A percentile compares a stretch with the other conserved stretches of the same genome.
phyloP scores from a whole-genome alignment of 2,113 vertebrate species.

The Vombatus ursinus region DNA sequence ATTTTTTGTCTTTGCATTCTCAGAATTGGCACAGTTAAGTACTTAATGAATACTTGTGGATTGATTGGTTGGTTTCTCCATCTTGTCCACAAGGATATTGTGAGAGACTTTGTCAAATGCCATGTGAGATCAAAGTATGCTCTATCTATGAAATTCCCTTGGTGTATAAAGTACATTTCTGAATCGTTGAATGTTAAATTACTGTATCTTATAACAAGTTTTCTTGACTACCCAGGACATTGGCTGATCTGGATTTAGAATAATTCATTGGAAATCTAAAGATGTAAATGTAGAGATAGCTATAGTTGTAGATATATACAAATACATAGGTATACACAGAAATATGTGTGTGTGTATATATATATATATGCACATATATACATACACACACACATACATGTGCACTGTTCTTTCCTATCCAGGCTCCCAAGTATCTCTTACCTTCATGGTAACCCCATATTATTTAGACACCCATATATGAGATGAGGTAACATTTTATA shows the following conservation, averaged over 20 bases:
- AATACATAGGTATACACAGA: no score
- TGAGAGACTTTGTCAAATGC: neutral
- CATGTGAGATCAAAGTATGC: neutral
- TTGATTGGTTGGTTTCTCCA: neutral
- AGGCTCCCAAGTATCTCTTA: neutral
- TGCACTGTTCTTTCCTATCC: neutral
- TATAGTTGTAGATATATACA: neutral
- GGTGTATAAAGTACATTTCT: neutral
- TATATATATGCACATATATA: no score
- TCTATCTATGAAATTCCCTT: neutral
- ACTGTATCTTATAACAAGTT: neutral
- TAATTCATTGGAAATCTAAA: neutral
- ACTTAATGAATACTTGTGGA: neutral
- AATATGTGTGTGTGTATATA: no score
- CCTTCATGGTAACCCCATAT: neutral
- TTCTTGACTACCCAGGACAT: neutral
- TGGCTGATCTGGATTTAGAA: neutral
- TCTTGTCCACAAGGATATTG: neutral
- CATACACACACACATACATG: neutral
- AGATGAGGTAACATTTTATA: slow-evolving; percentile 5
- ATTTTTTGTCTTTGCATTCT: neutral
- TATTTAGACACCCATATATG: slow-evolving; percentile 34
- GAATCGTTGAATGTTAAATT: slow-evolving; percentile 1
- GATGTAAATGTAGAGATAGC: neutral
- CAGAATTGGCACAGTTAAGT: neutral